Evolutionary conservation across 2,113 vertebrate genomes (phyloP), one percentile per base, ranked within the genome.

Genomic region (Piaya cayana): DNA sequence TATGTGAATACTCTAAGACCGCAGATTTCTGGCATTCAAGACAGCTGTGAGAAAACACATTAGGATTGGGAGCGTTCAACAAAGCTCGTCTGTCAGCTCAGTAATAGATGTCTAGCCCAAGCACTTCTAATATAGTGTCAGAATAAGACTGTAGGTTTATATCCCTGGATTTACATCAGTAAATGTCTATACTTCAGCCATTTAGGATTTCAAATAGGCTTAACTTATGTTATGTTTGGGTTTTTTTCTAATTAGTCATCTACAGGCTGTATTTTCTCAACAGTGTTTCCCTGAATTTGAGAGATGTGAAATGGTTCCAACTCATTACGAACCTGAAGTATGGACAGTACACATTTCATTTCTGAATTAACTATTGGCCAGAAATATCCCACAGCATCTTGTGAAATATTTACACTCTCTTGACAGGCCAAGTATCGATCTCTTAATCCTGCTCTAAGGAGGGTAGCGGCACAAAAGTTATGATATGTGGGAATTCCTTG

Each of bases 371-470:
- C 12, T 11, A 68, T 4, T 52, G n/a, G 26, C 25, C 53, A 83
- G 76, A 94, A 95, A 84, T n/a, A 76, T 27, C 32, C 18, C 60
- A 55, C 9, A 13, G 37, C 58, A 14, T 50, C 65, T 87, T 90
- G 29, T 56, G 53, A 70, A 91, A 72, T 59, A 71, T 60, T 92
- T 70, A 47, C 34, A 52, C 36, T 62, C 34, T 52, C 76, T 19
- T 60, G 34, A 77, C 15, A 90, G 39, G 42, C 86, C 17, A 86
- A 60, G 42, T 88, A 49, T 43, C 59, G 72, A 94, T 91, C 93
- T 86, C 88, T 92, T 80, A 88, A 79, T 76, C 52, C 47, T 39
- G 78, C 75, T 95, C 94, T 96, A 85, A 92, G 88, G 52, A 92
- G 34, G 34, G 39, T 16, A 47, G 50, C 50, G 42, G 60, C 25